A percentile compares a stretch with the other conserved stretches of the same genome.
Conservation (phyloP, 1,140 invertebrate genomes). For the Dryas iulia region DNA sequence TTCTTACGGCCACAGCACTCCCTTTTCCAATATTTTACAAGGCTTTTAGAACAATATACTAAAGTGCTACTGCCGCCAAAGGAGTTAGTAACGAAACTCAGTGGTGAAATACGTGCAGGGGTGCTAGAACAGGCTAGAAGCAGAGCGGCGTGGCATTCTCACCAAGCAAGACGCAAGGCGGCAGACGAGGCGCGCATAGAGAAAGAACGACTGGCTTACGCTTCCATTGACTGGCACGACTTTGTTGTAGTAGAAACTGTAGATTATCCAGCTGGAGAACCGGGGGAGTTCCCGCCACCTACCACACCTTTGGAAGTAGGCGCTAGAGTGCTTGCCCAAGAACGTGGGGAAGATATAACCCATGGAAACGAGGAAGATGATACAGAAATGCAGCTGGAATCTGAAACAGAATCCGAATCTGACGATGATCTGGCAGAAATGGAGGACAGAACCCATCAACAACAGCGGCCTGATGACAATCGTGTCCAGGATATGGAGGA, state of each 20-base stretch:
- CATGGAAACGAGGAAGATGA: conserved; percentile 81
- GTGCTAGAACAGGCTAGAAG: conserved; percentile 96
- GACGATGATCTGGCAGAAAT: conserved; percentile 86
- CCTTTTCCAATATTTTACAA: conserved; percentile 99
- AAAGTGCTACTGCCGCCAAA: conserved; percentile 97
- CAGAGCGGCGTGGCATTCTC: conserved; percentile 96
- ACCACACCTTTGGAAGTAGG: conserved; percentile 98
- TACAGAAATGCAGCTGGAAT: conserved; percentile 85
- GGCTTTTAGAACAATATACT: conserved; percentile 98
- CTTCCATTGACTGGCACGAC: conserved; percentile 99
- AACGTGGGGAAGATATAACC: conserved; percentile 76
- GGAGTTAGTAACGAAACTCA: conserved; percentile 90
- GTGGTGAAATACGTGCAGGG: conserved; percentile 87
- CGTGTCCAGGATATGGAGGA: conserved; percentile 94
- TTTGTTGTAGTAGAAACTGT: conserved; percentile 99
- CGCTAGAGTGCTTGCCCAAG: conserved; percentile 94
- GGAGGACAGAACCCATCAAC: conserved; percentile 83
- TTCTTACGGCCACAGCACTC: conserved; percentile 99
- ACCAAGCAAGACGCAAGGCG: conserved; percentile 94
- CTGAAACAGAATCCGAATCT: conserved; percentile 81
- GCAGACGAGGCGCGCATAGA: conserved; percentile 97
- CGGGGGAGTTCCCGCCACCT: conserved; percentile 96
- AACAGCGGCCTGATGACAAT: conserved; percentile 71
- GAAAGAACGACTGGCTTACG: conserved; percentile 97
- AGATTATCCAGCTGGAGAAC: conserved; percentile 98